phyloP scores from a whole-genome alignment of 2,113 vertebrate species.

The Myxocyprinus asiaticus region DNA sequence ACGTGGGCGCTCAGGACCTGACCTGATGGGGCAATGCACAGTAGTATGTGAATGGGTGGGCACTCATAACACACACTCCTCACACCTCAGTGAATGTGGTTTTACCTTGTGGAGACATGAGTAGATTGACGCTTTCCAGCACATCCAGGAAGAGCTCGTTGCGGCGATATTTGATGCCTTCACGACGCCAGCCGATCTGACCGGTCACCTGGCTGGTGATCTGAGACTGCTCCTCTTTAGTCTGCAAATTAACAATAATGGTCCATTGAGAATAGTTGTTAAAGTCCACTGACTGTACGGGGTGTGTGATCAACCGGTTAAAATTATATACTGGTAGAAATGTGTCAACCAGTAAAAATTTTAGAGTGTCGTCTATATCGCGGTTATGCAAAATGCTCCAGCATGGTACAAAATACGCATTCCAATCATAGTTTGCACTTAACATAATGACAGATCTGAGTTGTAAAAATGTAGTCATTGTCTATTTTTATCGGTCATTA shows the following conservation, averaged over 20 bases:
- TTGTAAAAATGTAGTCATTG: no score
- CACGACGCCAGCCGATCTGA: constrained; percentile 97
- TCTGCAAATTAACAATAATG: constrained; percentile 73
- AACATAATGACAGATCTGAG: no score
- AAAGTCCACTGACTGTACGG: neutral
- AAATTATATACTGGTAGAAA: no score
- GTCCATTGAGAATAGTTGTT: neutral
- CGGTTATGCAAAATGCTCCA: no score
- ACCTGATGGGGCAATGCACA: constrained; percentile 70
- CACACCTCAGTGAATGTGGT: neutral
- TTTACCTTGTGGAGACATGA: constrained; percentile 97
- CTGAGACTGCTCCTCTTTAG: constrained; percentile 98
- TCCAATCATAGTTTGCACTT: no score
- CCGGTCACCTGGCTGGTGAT: constrained; percentile 99
- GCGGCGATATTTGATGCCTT: constrained; percentile 98
- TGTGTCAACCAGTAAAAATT: no score
- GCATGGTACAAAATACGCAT: no score
- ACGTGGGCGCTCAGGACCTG: constrained; percentile 98
- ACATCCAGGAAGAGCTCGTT: constrained; percentile 98
- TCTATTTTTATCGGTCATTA: no score
- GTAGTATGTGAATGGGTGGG: neutral
- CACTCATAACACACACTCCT: neutral
- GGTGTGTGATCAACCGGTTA: no score
- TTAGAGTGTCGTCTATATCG: no score
- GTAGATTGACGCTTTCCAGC: constrained; percentile 96